Conservation (phyloP, 2,797 vertebrate genomes). For the Gouania willdenowi region DNA sequence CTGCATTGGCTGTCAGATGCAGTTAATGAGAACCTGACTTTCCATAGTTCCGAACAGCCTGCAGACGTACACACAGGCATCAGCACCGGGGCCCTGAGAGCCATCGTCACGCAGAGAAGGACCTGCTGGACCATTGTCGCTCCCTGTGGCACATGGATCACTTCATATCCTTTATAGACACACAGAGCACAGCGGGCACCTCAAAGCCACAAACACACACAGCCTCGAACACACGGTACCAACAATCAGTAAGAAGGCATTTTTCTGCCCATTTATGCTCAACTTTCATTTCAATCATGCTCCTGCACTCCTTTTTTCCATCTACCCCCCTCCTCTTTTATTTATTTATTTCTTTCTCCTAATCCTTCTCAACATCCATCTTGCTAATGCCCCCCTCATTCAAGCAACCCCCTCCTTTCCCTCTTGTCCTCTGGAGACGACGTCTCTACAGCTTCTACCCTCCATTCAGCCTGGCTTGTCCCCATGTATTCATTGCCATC, state of each 20-base stretch:
- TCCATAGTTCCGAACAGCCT: conserved; percentile 49
- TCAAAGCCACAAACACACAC: conserved; percentile 25
- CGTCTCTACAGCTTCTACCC: conserved; percentile 60
- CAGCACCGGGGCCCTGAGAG: conserved; percentile 28
- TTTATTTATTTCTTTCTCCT: conserved; percentile 33
- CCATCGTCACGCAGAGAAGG: conserved; percentile 55
- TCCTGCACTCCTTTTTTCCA: conserved; percentile 10
- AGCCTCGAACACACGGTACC: background rate
- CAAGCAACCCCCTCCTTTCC: conserved; percentile 11
- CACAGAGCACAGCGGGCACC: conserved; percentile 36
- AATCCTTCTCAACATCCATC: conserved; percentile 57
- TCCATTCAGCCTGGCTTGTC: conserved; percentile 63
- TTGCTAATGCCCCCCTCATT: conserved; percentile 48
- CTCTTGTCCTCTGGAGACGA: conserved; percentile 33
- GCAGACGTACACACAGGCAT: conserved; percentile 30
- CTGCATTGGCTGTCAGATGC: conserved; percentile 63
- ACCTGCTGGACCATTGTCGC: conserved; percentile 66
- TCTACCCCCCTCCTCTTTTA: conserved; percentile 50
- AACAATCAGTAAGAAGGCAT: conserved; percentile 7
- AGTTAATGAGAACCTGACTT: conserved; percentile 54
- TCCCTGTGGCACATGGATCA: conserved; percentile 55
- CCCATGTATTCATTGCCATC: conserved; percentile 70
- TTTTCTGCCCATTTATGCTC: conserved; percentile 41
- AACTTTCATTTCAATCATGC: conserved; percentile 53
- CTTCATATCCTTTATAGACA: conserved; percentile 48